Evolutionary conservation across 2,888 invertebrate species (phyloP), one percentile per base, ranked within the genome.

Genomic region (Bugulina stolonifera): DNA sequence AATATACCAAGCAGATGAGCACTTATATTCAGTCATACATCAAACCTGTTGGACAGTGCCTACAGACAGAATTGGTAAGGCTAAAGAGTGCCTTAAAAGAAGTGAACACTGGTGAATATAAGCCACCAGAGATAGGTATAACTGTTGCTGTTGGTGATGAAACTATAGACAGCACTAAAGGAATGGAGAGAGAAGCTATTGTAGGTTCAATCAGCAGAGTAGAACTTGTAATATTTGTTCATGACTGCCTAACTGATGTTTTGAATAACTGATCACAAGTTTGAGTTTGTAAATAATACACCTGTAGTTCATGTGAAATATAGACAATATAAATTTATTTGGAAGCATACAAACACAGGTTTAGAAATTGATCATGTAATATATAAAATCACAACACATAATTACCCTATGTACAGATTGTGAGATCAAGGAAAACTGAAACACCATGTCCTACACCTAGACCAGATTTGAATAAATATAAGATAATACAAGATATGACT

Each of bases 381-480:
- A 43, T 43, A n/a, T n/a, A n/a, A n/a, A n/a, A n/a, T n/a, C n/a
- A n/a, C n/a, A n/a, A n/a, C n/a, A n/a, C 22, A 14, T 52, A 23
- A 23, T n/a, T 57, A 25, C 25, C 14, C 57, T 43, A 43, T 43
- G 5, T 43, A 43, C 43, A 43, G 5, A 32, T 29, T 14, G 32
- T 64, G 64, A 64, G 64, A 64, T 64, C 64, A 64, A 32, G 32
- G 18, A 27, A 64, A 64, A 64, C 64, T 32, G 64, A 64, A 14
- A 10, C n/a, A n/a, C n/a, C n/a, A n/a, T n/a, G n/a, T n/a, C n/a
- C n/a, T n/a, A n/a, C n/a, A n/a, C n/a, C n/a, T n/a, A n/a, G n/a
- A n/a, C n/a, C n/a, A n/a, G n/a, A n/a, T n/a, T n/a, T n/a, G n/a
- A n/a, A n/a, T n/a, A n/a, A 58, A n/a, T n/a, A n/a, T n/a, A n/a